Evolutionary conservation across 2,888 invertebrate species (phyloP), one percentile per base, ranked within the genome.

Genomic region (Tenodera sinensis): DNA sequence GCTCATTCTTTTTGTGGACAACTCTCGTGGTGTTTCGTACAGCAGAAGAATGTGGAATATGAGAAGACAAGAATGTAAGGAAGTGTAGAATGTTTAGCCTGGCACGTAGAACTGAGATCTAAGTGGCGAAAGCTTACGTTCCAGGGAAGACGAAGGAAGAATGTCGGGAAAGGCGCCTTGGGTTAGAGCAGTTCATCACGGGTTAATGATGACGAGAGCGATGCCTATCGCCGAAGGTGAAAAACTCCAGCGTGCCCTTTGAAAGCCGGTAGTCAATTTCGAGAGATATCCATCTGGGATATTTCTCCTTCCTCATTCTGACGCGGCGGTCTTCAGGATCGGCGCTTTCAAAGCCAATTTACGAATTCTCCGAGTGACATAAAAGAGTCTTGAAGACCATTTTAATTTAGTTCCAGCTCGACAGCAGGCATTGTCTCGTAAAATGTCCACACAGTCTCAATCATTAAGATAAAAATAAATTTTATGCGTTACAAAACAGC

Each of bases 181-280:
- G 54, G 54, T 71, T 71, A 20, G 20, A 71, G 54, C 54, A 71
- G 54, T 71, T 71, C 54, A 71, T 71, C 54, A 71, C 54, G 54
- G 54, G 54, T 20, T 71, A 71, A 71, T 71, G 54, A 71, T 25
- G 54, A 71, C 54, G 20, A 71, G 54, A 71, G 54, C 54, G 54
- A 71, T 71, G 54, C 54, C 54, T 71, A 71, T 71, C 54, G 54
- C 54, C 54, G 54, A 71, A 71, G 54, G 54, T 71, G 54, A 71
- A 71, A 71, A 71, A 71, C 54, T 71, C 54, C 20, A 25, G 4
- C 54, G 54, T 71, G 15, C 54, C 54, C 6, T 71, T 71, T 71
- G 84, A 34, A 84, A 84, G 84, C 34, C 84, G 42, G 84, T 84
- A 84, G 84, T 84, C 84, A 84, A 84, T 84, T 84, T 34, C 27